Evolutionary conservation across 2,797 vertebrate genomes (phyloP), one percentile per base, ranked within the genome.

Genomic region (Hipposideros larvatus): DNA sequence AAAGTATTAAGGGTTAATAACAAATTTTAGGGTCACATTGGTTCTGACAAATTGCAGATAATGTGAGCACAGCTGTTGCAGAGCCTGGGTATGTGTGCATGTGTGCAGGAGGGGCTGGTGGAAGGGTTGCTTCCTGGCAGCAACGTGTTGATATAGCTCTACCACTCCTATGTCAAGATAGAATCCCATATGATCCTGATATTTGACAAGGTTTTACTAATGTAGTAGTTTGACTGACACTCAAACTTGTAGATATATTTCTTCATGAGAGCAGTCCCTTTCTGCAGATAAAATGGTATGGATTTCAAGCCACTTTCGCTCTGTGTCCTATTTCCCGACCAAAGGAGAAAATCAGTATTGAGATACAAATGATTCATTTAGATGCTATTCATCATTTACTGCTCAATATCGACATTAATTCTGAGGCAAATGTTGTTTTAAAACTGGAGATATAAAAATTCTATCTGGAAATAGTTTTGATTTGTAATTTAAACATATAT

Each of bases 81-180:
- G 7, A 78, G 15, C 2, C 48, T 53, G 41, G 14, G 0, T 41
- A 4, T 31, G 37, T 21, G 41, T 57, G 2, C 6, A 5, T 26
- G 6, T 53, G 18, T 26, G 11, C 0, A 4, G n/a, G 7, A 46
- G 11, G 2, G 7, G 4, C 7, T 0, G 3, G 37, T n/a, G 24
- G 6, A 18, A 28, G 5, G 15, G 28, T 0, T 53, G 18, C 9
- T 16, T 63, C 43, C 21, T 11, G 1, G 31, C 5, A 11, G 16
- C 5, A 34, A 31, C 9, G 4, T 37, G 46, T 61, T 80, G 13
- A 18, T 59, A 10, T n/a, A 71, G 8, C 4, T 48, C 11, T 55
- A 0, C 19, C 10, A 51, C 15, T 46, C 16, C 11, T 34, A 43
- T 37, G 31, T 63, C 55, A 84, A 77, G 21, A 87, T 83, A 21